Conservation (phyloP, 1,140 invertebrate species). For the Penaeus vannamei region DNA sequence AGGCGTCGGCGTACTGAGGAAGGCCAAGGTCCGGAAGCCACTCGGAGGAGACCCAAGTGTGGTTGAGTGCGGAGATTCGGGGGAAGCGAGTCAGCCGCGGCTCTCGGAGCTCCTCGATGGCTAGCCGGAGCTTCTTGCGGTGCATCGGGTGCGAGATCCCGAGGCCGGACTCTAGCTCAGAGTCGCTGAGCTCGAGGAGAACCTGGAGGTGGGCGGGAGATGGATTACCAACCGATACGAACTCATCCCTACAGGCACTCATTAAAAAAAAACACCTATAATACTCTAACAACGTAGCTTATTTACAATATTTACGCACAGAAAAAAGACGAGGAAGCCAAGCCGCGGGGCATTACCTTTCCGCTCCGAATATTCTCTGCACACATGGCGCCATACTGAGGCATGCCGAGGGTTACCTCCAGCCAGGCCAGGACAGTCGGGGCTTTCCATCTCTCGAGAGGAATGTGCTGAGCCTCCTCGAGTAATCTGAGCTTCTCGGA, state of each 20-base stretch:
- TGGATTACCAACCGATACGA: not conserved
- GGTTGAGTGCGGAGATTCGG: constrained; percentile 86
- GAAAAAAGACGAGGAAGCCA: no score
- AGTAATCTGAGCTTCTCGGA: constrained; percentile 85
- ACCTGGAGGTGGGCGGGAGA: constrained; percentile 76
- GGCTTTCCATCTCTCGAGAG: constrained; percentile 93
- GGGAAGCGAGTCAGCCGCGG: constrained; percentile 89
- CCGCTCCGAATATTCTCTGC: constrained; percentile 95
- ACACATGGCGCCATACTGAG: constrained; percentile 89
- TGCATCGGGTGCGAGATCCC: constrained; percentile 92
- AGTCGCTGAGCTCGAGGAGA: constrained; percentile 88
- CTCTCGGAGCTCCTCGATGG: constrained; percentile 91
- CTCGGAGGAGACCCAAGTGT: constrained; percentile 92
- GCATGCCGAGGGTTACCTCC: constrained; percentile 93
- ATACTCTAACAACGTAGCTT: no score
- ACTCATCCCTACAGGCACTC: no score
- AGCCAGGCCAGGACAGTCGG: constrained; percentile 94
- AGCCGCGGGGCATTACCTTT: constrained; percentile 77
- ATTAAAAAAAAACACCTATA: no score
- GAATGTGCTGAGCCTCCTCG: constrained; percentile 87
- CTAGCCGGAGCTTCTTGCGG: constrained; percentile 91
- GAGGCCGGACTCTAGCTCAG: constrained; percentile 88
- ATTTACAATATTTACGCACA: no score
- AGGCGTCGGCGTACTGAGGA: constrained; percentile 89
- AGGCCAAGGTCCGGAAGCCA: constrained; percentile 93